Evolutionary conservation across 2,113 vertebrate genomes (phyloP).

Genomic region (Oryzias curvinotus): DNA sequence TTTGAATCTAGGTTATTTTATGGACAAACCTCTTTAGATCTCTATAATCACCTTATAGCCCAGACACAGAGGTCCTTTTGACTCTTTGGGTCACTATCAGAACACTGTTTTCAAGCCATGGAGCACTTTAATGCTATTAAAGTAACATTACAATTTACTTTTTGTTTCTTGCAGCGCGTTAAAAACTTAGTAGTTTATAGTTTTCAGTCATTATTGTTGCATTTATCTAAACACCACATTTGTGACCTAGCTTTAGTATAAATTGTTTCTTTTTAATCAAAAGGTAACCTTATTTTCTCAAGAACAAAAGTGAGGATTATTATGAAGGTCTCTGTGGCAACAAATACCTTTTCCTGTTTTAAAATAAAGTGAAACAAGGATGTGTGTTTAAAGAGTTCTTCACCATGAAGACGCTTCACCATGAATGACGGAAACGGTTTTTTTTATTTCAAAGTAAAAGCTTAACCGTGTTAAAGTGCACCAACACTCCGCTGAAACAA

Average conservation of each 20-base stretch:
- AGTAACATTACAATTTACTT: too few relatives aligned
- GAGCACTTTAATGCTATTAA: too few relatives aligned
- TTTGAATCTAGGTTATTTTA: slow-evolving; percentile 38
- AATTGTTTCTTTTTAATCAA: too few relatives aligned
- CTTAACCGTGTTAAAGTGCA: background rate
- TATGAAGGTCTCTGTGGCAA: background rate
- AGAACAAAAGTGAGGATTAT: background rate
- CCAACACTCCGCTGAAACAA: too few relatives aligned
- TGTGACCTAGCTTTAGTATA: too few relatives aligned
- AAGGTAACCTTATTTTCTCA: too few relatives aligned
- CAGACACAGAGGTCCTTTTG: background rate
- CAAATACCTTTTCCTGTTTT: background rate
- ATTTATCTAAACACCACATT: too few relatives aligned
- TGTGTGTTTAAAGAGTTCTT: too few relatives aligned
- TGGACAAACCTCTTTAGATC: background rate
- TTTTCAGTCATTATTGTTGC: too few relatives aligned
- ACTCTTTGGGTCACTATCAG: background rate
- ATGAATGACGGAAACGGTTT: slow-evolving; percentile 8
- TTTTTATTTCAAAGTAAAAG: slow-evolving; percentile 45
- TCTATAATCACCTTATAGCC: slow-evolving; percentile 4
- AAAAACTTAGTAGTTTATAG: too few relatives aligned
- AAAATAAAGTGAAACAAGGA: background rate
- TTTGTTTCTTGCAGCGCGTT: too few relatives aligned
- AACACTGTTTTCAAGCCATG: background rate
- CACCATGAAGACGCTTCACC: too few relatives aligned